Evolutionary conservation across 1,140 invertebrate species (phyloP).

Genomic region (Zaprionus africanus): DNA sequence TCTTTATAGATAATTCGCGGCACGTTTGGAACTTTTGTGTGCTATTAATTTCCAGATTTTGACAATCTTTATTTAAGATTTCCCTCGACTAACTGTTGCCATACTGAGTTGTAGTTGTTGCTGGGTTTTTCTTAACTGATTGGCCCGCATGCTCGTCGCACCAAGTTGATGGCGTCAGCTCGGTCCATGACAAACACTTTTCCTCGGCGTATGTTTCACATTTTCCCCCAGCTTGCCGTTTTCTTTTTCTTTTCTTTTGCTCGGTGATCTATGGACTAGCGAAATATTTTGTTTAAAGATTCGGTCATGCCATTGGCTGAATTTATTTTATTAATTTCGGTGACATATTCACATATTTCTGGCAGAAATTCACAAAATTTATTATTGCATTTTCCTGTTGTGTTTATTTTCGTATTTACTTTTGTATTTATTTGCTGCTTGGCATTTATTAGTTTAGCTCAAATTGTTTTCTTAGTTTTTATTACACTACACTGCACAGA

Average conservation of each 20-base stretch:
- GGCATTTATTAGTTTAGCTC: conserved; percentile 5
- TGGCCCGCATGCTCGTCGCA: conserved; percentile 23
- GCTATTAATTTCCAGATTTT: conserved; percentile 37
- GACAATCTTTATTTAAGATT: conserved; percentile 35
- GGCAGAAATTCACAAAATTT: conserved; percentile 31
- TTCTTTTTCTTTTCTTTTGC: conserved; percentile 19
- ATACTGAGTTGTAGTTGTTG: conserved; percentile 15
- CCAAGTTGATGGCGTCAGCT: conserved; percentile 63
- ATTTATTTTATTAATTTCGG: conserved; percentile 57
- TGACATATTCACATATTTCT: conserved; percentile 37
- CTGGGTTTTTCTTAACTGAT: conserved; percentile 25
- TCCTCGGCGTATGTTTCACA: conserved; percentile 22
- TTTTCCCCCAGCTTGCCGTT: conserved; percentile 13
- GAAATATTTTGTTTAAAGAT: conserved; percentile 55
- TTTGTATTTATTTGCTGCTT: neutral
- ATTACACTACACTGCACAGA: conserved; percentile 1
- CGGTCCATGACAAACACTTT: conserved; percentile 51
- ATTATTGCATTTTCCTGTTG: conserved; percentile 20
- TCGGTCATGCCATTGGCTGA: conserved; percentile 54
- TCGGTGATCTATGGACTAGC: conserved; percentile 59
- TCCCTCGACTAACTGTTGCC: conserved; percentile 1
- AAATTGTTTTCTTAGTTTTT: conserved; percentile 17
- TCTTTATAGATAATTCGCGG: conserved; percentile 1
- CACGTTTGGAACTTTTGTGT: conserved; percentile 27
- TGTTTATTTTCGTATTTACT: conserved; percentile 2